Conservation (phyloP, 1,140 invertebrate species). For the Caenorhabditis inopinata region DNA sequence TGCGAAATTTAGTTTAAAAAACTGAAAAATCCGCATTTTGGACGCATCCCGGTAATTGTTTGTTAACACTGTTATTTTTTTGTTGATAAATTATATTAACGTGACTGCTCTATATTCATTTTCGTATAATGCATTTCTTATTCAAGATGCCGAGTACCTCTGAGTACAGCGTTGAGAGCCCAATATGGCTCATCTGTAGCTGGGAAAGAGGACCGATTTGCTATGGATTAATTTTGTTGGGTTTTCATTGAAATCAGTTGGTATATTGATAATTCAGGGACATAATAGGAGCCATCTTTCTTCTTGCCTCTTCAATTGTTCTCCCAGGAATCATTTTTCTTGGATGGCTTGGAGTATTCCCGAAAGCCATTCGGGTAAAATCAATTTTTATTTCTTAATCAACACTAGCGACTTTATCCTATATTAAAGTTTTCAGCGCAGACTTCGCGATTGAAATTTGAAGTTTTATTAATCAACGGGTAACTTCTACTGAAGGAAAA, state of each 20-base stretch:
- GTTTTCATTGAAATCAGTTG: neutral
- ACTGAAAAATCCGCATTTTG: no score
- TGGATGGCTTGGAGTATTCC: neutral
- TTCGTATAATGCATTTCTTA: no score
- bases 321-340: neutral
- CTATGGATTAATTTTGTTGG: neutral
- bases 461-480: neutral
- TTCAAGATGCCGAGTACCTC: neutral
- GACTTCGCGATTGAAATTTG: neutral
- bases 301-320: neutral
- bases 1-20: no score
- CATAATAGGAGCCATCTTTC: neutral
- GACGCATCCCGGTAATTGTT: no score
- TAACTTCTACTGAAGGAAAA: no score
- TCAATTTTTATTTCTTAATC: no score
- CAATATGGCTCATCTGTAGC: neutral
- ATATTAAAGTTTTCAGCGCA: neutral
- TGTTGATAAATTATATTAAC: no score
- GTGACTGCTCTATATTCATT: no score
- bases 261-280: neutral
- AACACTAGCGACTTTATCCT: no score
- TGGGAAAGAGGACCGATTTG: neutral
- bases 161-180: neutral
- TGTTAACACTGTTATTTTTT: no score
- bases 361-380: slow-evolving; percentile 1